These are phyloP conservation scores for Ophion obscuratus DNA, from an alignment of 2,888 invertebrate genomes.

Conservation along the genomic window DNA sequence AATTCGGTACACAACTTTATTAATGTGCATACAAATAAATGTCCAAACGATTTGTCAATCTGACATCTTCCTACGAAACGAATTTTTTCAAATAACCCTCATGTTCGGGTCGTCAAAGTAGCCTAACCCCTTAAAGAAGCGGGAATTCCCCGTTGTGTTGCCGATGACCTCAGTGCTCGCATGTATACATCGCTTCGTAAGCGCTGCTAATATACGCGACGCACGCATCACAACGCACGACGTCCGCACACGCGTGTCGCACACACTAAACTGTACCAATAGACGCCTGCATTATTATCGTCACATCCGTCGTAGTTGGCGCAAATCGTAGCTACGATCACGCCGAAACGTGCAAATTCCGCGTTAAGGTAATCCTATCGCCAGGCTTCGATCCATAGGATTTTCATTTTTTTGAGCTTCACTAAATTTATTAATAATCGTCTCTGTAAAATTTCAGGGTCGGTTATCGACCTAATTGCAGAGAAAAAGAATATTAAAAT, in stretches of 20 bases:
- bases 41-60: no score
- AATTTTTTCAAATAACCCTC: no score
- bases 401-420: no score
- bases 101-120: no score
- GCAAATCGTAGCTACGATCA: neutral
- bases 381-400: no score
- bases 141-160: conserved; percentile 19
- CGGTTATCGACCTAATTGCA: no score
- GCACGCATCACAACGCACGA: neutral
- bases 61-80: no score
- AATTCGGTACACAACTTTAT: no score
- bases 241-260: neutral
- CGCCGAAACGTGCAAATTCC: neutral
- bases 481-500: no score
- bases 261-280: neutral
- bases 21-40: no score
- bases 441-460: no score
- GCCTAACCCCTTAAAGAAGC: neutral
- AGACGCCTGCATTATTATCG: neutral
- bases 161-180: conserved; percentile 21
- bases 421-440: no score
- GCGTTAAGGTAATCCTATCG: neutral
- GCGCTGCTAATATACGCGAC: neutral
- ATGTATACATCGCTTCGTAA: neutral
- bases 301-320: neutral